Evolutionary conservation across 2,888 invertebrate species (phyloP).

Genomic region (Hirtodrosophila alboralis): DNA sequence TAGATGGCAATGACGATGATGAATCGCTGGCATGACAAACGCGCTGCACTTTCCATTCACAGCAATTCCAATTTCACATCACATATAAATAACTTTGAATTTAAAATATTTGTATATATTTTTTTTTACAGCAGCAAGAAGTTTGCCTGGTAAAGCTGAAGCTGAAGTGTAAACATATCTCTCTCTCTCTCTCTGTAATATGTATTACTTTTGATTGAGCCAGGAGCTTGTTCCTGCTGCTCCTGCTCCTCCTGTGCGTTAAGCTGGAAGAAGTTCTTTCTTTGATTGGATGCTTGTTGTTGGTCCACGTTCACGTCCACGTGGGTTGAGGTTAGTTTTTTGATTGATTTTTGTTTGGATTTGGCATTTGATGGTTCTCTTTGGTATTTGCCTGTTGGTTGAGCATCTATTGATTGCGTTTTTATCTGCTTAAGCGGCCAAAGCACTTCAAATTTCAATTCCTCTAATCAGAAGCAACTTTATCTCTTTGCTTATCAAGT

Average conservation of each 20-base stretch:
- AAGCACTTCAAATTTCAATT: constrained; percentile 5
- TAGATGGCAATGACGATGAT: constrained; percentile 60
- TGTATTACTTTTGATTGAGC: constrained; percentile 57
- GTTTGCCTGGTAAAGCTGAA: neutral
- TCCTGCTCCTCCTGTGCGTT: constrained; percentile 15
- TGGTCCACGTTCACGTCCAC: constrained; percentile 14
- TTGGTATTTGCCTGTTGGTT: constrained; percentile 38
- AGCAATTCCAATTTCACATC: constrained; percentile 64
- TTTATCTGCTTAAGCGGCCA: constrained; percentile 29
- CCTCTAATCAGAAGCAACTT: neutral
- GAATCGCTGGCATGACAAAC: constrained; percentile 62
- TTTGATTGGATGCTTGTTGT: constrained; percentile 33
- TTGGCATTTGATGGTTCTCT: constrained; percentile 30
- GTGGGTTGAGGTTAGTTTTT: constrained; percentile 29
- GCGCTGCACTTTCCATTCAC: constrained; percentile 37
- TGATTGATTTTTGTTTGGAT: constrained; percentile 64
- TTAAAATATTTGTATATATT: constrained; percentile 48
- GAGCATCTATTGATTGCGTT: constrained; percentile 40
- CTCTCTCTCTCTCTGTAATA: constrained; percentile 39
- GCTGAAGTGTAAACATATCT: constrained; percentile 38
- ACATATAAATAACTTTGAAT: constrained; percentile 73
- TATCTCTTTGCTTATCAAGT: no score
- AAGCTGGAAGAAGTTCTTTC: constrained; percentile 43
- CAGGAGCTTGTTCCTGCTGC: constrained; percentile 12
- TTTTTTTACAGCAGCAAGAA: constrained; percentile 21